Evolutionary conservation across 2,797 vertebrate genomes (phyloP).

Genomic region (Sorex maritimensis): DNA sequence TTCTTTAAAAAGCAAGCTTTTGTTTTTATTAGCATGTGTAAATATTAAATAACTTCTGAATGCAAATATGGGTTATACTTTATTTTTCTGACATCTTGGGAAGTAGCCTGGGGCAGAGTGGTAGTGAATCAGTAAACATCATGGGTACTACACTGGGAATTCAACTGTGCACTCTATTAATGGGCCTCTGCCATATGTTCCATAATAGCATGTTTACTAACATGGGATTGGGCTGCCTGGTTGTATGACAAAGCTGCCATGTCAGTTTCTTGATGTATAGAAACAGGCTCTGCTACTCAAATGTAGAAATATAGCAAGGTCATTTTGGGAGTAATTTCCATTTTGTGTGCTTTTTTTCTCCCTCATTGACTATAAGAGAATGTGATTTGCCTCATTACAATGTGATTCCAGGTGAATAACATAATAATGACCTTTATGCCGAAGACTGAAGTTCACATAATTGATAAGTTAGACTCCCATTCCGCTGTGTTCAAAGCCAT

Average conservation of each 20-base stretch:
- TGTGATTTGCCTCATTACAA: constrained; percentile 89
- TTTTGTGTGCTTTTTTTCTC: constrained; percentile 85
- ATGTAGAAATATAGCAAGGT: constrained; percentile 82
- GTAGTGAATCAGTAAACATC: constrained; percentile 84
- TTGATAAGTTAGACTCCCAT: constrained; percentile 86
- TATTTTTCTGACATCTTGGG: constrained; percentile 83
- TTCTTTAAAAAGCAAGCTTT: constrained; percentile 72
- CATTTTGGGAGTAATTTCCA: constrained; percentile 86
- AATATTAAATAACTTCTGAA: constrained; percentile 83
- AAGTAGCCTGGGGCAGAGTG: constrained; percentile 80
- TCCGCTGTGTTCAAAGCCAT: constrained; percentile 78
- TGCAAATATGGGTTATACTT: constrained; percentile 87
- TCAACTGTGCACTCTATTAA: constrained; percentile 68
- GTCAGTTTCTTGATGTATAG: constrained; percentile 61
- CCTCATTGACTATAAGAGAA: constrained; percentile 87
- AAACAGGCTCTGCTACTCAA: constrained; percentile 79
- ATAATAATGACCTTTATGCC: constrained; percentile 89
- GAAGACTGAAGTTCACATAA: constrained; percentile 88
- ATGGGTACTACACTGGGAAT: constrained; percentile 74
- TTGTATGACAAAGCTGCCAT: constrained; percentile 74
- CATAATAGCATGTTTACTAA: constrained; percentile 80
- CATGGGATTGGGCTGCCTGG: constrained; percentile 62
- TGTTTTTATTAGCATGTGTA: constrained; percentile 85
- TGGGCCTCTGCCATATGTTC: constrained; percentile 80
- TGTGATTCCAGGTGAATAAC: constrained; percentile 87